Conservation (phyloP, 64 coral and sea anemone species). For the Catalaphyllia jardinei region DNA sequence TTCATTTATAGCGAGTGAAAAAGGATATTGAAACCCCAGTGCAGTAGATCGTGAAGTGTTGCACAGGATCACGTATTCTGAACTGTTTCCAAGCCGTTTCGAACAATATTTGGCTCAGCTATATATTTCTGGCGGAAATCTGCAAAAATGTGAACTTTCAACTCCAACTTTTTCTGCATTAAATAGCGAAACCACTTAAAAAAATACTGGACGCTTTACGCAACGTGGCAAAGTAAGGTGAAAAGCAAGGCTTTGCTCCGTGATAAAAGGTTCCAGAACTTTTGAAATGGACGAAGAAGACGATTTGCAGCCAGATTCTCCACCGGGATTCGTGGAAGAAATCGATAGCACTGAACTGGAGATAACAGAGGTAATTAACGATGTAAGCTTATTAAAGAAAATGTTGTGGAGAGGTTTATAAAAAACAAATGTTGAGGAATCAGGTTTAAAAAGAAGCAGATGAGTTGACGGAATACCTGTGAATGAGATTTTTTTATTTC, state of each 20-base stretch:
- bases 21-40: background rate
- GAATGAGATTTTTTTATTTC: no score
- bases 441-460: no score
- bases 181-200: background rate
- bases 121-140: background rate
- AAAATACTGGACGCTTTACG: background rate
- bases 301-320: slow-evolving; percentile 86
- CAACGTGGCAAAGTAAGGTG: no score
- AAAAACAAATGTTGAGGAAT: no score
- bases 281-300: slow-evolving; percentile 71
- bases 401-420: no score
- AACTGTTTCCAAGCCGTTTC: background rate
- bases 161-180: background rate
- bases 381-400: no score
- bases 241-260: background rate
- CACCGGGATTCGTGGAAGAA: slow-evolving; percentile 89
- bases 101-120: background rate
- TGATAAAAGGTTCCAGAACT: slow-evolving; percentile 1
- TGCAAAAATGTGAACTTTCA: background rate
- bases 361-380: slow-evolving; percentile 70
- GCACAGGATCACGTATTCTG: background rate
- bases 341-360: slow-evolving; percentile 70
- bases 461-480: no score
- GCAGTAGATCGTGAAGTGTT: background rate
- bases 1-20: background rate